These are phyloP conservation scores for Ctenoplectra terminalis DNA, from an alignment of 1,140 invertebrate species.

Conservation along the genomic window DNA sequence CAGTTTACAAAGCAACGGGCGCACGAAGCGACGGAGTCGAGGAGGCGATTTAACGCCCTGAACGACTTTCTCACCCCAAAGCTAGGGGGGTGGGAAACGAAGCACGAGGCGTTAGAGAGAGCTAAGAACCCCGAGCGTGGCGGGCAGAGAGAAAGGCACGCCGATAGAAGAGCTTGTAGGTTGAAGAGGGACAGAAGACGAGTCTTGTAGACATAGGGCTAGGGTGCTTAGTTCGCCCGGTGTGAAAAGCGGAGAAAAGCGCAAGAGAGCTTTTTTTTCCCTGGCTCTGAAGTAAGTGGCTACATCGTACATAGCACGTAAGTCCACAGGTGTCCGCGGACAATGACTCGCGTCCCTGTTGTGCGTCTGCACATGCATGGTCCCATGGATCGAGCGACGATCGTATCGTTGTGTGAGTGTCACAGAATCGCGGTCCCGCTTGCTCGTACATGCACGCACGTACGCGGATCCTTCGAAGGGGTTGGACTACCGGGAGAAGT, in stretches of 20 bases:
- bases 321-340: slow-evolving; percentile 82
- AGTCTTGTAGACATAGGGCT: slow-evolving; percentile 58
- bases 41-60: slow-evolving; percentile 74
- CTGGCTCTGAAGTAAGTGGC: slow-evolving; percentile 76
- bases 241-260: slow-evolving; percentile 76
- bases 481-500: slow-evolving; percentile 71
- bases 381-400: slow-evolving; percentile 32
- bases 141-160: slow-evolving; percentile 17
- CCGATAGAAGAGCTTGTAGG: background rate
- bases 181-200: slow-evolving; percentile 44
- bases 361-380: slow-evolving; percentile 38
- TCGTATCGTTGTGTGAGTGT: background rate
- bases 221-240: slow-evolving; percentile 49
- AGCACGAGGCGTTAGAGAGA: slow-evolving; percentile 34
- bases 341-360: slow-evolving; percentile 73
- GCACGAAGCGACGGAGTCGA: slow-evolving; percentile 35
- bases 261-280: slow-evolving; percentile 69
- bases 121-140: slow-evolving; percentile 38
- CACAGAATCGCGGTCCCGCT: background rate
- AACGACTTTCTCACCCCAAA: slow-evolving; percentile 59
- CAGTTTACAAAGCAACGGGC: slow-evolving; percentile 51
- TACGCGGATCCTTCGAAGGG: slow-evolving; percentile 65
- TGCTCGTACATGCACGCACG: slow-evolving; percentile 27
- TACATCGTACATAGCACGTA: slow-evolving; percentile 70
- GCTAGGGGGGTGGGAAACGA: slow-evolving; percentile 20